Percentiles rank a stretch among this genome's conserved stretches.
Conservation (phyloP, 2,797 vertebrate species). For the Eremophila alpestris region DNA sequence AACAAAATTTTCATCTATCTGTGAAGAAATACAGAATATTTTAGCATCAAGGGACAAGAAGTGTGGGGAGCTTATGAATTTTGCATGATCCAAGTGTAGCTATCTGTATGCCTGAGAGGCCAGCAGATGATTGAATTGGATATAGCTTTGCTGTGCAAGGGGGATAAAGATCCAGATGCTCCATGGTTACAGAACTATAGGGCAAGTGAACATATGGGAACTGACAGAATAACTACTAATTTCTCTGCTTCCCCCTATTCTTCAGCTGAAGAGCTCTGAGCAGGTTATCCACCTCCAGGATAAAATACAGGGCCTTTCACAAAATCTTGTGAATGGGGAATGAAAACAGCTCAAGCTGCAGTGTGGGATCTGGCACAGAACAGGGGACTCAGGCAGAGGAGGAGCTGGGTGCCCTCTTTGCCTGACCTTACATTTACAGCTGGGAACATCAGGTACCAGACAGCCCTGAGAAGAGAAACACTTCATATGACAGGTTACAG, state of each 20-base stretch:
- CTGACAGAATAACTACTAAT: neutral
- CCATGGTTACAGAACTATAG: neutral
- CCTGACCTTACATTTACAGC: neutral
- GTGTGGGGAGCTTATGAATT: slow-evolving; percentile 45
- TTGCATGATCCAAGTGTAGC: slow-evolving; percentile 1
- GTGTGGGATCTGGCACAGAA: neutral
- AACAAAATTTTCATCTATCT: slow-evolving; percentile 51
- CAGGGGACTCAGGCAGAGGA: neutral
- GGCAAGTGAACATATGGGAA: neutral
- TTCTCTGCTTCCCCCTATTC: neutral
- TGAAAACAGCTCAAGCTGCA: neutral
- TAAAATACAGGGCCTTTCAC: neutral
- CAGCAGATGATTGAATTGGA: slow-evolving; percentile 34
- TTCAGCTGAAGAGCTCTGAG: neutral
- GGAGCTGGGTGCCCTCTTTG: neutral
- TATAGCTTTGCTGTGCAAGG: neutral
- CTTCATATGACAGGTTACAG: neutral
- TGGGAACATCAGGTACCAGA: neutral
- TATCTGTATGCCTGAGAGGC: slow-evolving; percentile 29
- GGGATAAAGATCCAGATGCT: neutral
- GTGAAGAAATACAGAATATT: slow-evolving; percentile 41
- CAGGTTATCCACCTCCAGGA: neutral
- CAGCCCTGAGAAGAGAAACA: neutral
- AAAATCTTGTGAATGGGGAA: neutral
- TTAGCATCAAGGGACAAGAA: slow-evolving; percentile 39